These are phyloP conservation scores for Diogma glabrata DNA, from an alignment of 2,888 invertebrate genomes.

Conservation along the genomic window DNA sequence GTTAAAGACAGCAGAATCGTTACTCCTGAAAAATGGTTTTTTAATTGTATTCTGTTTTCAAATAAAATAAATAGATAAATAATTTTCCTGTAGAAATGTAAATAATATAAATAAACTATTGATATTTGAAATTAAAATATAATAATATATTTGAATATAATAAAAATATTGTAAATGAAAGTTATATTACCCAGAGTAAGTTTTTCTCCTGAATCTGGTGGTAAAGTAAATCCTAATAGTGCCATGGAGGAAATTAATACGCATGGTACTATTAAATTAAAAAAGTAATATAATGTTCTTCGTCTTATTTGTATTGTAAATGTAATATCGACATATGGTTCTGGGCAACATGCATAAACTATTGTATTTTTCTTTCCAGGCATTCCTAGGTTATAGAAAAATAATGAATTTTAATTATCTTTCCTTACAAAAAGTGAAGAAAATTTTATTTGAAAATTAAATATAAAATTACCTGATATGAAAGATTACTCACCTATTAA, in stretches of 20 bases:
- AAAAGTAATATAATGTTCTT: constrained; percentile 95
- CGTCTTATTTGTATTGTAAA: constrained; percentile 94
- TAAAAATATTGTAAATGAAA: not conserved
- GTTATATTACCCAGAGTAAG: constrained; percentile 36
- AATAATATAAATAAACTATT: constrained; percentile 19
- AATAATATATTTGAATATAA: not conserved
- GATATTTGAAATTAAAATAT: constrained; percentile 10
- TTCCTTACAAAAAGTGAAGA: too few species aligned
- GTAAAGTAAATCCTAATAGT: constrained; percentile 92
- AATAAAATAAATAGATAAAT: constrained; percentile 25
- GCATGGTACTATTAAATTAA: constrained; percentile 98
- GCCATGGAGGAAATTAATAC: constrained; percentile 98
- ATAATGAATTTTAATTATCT: too few species aligned
- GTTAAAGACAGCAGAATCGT: constrained; percentile 94
- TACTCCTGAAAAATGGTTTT: constrained; percentile 65
- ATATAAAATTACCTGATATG: too few species aligned
- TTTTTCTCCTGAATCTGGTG: constrained; percentile 63
- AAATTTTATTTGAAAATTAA: too few species aligned
- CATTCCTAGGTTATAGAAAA: constrained; percentile 64
- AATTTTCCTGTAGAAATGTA: constrained; percentile 24
- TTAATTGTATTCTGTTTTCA: constrained; percentile 17
- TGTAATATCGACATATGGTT: constrained; percentile 82
- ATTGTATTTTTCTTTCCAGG: constrained; percentile 85
- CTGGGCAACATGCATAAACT: constrained; percentile 86
- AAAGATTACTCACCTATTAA: constrained; percentile 70